These are phyloP conservation scores for Nysson spinosus DNA, from an alignment of 2,888 invertebrate genomes.

Conservation along the genomic window DNA sequence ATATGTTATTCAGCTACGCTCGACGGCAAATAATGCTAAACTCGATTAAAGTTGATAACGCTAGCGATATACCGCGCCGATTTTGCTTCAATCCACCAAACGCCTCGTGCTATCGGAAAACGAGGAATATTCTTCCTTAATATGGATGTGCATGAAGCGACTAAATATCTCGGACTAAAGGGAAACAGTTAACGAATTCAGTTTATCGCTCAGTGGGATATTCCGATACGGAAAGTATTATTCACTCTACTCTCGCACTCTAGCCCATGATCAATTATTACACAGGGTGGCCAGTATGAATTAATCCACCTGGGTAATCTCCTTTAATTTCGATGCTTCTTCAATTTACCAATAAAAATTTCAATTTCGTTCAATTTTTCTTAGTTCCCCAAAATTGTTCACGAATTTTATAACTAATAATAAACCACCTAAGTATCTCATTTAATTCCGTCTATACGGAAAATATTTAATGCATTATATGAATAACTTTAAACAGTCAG, in stretches of 20 bases:
- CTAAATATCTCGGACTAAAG: neutral
- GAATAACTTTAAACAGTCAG: too few relatives aligned
- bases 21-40: constrained; percentile 47
- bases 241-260: neutral
- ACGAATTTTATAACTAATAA: neutral
- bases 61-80: constrained; percentile 19
- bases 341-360: too few relatives aligned
- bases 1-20: constrained; percentile 49
- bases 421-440: too few relatives aligned
- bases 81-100: neutral
- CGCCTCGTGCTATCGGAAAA: neutral
- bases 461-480: too few relatives aligned
- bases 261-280: too few relatives aligned
- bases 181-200: neutral
- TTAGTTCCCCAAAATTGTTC: neutral
- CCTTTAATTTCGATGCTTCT: too few relatives aligned
- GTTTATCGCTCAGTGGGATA: neutral
- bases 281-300: too few relatives aligned
- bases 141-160: neutral
- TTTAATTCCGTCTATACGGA: too few relatives aligned
- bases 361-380: neutral
- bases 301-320: too few relatives aligned
- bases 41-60: constrained; percentile 47
- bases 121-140: neutral
- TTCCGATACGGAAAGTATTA: neutral